Conservation (phyloP, 2,113 vertebrate species). For the Zapornia atra region DNA sequence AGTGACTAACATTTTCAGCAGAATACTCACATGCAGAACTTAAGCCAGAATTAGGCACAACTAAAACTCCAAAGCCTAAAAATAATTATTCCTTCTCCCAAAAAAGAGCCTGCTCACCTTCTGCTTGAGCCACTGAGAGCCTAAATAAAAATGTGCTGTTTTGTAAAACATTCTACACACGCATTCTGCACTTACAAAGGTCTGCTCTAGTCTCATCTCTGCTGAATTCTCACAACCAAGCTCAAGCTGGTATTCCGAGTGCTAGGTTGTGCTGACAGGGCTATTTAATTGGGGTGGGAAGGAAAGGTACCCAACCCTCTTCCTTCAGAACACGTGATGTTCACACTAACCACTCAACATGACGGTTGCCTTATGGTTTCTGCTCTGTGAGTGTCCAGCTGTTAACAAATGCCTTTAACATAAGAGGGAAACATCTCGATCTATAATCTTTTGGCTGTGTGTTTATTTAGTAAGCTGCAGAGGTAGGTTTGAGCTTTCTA, state of each 20-base stretch:
- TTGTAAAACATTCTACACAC: neutral
- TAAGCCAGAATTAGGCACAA: neutral
- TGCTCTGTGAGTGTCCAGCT: neutral
- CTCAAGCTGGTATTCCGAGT: neutral
- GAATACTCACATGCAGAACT: neutral
- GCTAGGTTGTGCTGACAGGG: neutral
- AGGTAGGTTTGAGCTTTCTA: neutral
- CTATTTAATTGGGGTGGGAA: neutral
- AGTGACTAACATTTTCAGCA: conserved; percentile 7
- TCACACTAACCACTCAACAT: neutral
- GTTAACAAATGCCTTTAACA: neutral
- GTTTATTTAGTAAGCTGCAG: neutral
- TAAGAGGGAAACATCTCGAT: neutral
- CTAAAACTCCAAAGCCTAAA: neutral
- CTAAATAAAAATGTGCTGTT: neutral
- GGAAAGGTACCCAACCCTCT: neutral
- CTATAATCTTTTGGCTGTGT: neutral
- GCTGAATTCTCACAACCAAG: neutral
- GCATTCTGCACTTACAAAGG: neutral
- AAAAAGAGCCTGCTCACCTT: neutral
- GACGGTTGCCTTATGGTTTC: neutral
- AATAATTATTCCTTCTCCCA: neutral
- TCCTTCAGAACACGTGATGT: neutral
- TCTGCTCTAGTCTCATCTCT: neutral
- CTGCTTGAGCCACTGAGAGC: neutral